Evolutionary conservation across 2,888 invertebrate genomes (phyloP).

Genomic region (Cyrtodaria siliqua): DNA sequence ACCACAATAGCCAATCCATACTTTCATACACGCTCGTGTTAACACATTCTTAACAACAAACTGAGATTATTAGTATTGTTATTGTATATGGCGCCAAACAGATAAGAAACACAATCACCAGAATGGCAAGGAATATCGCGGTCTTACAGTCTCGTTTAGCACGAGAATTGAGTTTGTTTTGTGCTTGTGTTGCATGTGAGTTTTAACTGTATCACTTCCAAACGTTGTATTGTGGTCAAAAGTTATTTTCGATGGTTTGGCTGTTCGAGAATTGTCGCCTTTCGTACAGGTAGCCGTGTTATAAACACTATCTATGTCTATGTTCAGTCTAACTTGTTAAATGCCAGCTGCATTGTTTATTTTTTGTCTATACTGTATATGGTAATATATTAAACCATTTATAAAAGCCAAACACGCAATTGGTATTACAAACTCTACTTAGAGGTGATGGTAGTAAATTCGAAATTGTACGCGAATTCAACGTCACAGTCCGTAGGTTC

Average conservation of each 20-base stretch:
- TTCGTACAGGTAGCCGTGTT: neutral
- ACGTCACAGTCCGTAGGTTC: slow-evolving; percentile 69
- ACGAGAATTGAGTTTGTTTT: slow-evolving; percentile 1
- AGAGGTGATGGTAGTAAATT: slow-evolving; percentile 63
- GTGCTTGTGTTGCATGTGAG: neutral
- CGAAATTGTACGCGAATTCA: slow-evolving; percentile 63
- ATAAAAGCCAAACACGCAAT: slow-evolving; percentile 56
- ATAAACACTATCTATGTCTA: too few species aligned
- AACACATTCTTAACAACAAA: slow-evolving; percentile 90
- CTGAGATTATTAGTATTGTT: slow-evolving; percentile 65
- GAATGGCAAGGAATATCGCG: slow-evolving; percentile 62
- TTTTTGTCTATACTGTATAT: slow-evolving; percentile 59
- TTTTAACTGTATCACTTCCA: neutral
- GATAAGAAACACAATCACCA: slow-evolving; percentile 68
- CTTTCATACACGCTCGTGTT: slow-evolving; percentile 98
- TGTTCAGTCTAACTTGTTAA: too few species aligned
- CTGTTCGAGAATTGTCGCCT: too few species aligned
- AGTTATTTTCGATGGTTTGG: neutral
- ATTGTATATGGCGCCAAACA: slow-evolving; percentile 76
- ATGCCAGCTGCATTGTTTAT: neutral
- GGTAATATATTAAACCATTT: slow-evolving; percentile 64
- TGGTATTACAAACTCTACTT: slow-evolving; percentile 70
- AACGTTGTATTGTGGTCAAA: neutral
- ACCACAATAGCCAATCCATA: slow-evolving; percentile 87
- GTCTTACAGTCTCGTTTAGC: slow-evolving; percentile 59